Percentiles rank a stretch among this genome's conserved stretches.
These are phyloP conservation scores for Peromyscus melanophrys DNA, from an alignment of 2,797 vertebrate genomes.

Conservation along the genomic window DNA sequence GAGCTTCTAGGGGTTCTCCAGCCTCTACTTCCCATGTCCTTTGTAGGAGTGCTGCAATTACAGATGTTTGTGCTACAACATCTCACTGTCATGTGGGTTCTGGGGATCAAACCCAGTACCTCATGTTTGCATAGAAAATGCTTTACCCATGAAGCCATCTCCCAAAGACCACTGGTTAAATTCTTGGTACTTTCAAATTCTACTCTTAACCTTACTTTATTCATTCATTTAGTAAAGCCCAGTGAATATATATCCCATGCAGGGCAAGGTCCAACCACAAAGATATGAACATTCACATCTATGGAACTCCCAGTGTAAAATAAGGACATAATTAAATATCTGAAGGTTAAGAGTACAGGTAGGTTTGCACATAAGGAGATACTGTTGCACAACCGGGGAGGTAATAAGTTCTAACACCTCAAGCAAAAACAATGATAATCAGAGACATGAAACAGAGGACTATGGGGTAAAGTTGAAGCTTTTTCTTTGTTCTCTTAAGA, in stretches of 20 bases:
- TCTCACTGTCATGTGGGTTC: not conserved
- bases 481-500: not conserved
- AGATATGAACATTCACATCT: not conserved
- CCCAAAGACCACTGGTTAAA: not conserved
- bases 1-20: not conserved
- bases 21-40: not conserved
- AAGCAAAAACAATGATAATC: fast-evolving
- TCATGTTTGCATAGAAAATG: not conserved
- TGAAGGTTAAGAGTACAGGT: not conserved
- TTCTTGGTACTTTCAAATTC: not conserved
- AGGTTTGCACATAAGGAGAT: not conserved
- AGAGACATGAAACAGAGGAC: not conserved
- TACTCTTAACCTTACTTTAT: not conserved
- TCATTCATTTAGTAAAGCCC: not conserved
- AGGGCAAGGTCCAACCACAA: not conserved
- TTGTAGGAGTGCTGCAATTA: not conserved
- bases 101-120: not conserved
- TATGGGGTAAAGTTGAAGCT: fast-evolving
- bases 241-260: too few species aligned
- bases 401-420: not conserved
- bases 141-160: not conserved
- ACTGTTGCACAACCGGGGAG: not conserved
- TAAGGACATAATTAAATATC: not conserved
- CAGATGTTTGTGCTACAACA: not conserved
- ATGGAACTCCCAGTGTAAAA: not conserved